Conservation (phyloP, 2,888 invertebrate genomes). For the Coelinius sp. region DNA sequence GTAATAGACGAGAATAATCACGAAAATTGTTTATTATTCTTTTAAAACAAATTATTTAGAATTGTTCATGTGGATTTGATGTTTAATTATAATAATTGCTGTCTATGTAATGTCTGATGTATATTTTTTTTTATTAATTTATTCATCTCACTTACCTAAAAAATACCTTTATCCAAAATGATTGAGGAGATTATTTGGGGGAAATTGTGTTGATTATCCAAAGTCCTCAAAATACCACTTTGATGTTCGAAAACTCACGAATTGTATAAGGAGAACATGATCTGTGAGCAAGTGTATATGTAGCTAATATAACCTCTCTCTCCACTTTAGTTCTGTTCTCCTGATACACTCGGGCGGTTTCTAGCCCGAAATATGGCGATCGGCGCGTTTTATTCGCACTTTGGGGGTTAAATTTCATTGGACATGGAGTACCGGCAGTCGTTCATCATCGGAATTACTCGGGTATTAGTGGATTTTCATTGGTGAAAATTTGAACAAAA, state of each 20-base stretch:
- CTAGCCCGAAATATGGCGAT: conserved; percentile 16
- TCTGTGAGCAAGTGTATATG: not conserved
- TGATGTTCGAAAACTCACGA: conserved; percentile 22
- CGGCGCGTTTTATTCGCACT: conserved; percentile 13
- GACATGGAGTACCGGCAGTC: not conserved
- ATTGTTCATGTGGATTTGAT: conserved; percentile 1
- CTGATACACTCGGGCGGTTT: not conserved
- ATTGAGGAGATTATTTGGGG: too few species aligned
- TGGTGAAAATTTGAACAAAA: not conserved
- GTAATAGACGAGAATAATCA: not conserved
- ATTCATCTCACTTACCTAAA: too few species aligned
- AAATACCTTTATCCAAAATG: too few species aligned
- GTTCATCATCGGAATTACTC: not conserved
- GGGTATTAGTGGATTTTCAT: not conserved
- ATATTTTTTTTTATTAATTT: too few species aligned
- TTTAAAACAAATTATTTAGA: not conserved
- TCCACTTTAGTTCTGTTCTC: not conserved
- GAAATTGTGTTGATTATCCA: too few species aligned
- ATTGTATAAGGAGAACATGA: conserved; percentile 10
- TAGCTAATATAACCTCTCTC: not conserved
- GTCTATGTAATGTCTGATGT: too few species aligned
- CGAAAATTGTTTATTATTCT: not conserved
- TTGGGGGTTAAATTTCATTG: conserved; percentile 8
- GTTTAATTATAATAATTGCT: conserved; percentile 7
- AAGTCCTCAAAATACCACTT: conserved; percentile 20